phyloP scores from a whole-genome alignment of 1,140 invertebrate genomes.

The Scaptomyza pallida region DNA sequence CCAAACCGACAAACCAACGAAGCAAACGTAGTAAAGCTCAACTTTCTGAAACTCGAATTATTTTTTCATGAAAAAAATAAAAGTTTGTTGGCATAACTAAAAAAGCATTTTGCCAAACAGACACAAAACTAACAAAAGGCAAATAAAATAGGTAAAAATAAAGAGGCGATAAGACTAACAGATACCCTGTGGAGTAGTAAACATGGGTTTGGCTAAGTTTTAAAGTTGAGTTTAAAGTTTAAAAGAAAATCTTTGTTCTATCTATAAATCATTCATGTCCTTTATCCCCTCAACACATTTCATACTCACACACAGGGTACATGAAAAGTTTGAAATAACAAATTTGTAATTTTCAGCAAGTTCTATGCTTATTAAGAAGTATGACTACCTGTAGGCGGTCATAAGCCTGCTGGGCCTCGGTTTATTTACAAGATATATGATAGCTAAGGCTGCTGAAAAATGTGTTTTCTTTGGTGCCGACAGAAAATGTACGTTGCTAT shows the following conservation, averaged over 20 bases:
- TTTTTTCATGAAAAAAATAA: slow-evolving; percentile 39
- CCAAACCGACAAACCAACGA: background rate
- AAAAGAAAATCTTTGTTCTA: background rate
- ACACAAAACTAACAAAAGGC: slow-evolving; percentile 3
- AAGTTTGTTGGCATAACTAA: slow-evolving; percentile 39
- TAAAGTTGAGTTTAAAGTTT: too few species aligned
- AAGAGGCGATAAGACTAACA: background rate
- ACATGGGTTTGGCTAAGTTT: too few species aligned
- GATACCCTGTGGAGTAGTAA: background rate
- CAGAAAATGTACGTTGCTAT: background rate
- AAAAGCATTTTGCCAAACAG: slow-evolving; percentile 25
- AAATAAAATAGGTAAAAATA: too few species aligned
- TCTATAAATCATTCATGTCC: too few species aligned
- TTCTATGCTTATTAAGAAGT: slow-evolving; percentile 6
- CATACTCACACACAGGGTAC: slow-evolving; percentile 4
- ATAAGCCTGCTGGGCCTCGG: background rate
- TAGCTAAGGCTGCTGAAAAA: slow-evolving; percentile 13
- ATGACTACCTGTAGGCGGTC: slow-evolving; percentile 9
- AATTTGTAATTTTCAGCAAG: slow-evolving; percentile 23
- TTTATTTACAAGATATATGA: slow-evolving; percentile 9
- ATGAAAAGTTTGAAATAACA: slow-evolving; percentile 11
- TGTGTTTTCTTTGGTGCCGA: background rate
- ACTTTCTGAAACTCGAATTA: slow-evolving; percentile 48
- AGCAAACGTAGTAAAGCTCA: slow-evolving; percentile 12
- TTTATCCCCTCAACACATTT: background rate